Evolutionary conservation across 2,113 vertebrate species (phyloP).

Genomic region (Rhineura floridana): DNA sequence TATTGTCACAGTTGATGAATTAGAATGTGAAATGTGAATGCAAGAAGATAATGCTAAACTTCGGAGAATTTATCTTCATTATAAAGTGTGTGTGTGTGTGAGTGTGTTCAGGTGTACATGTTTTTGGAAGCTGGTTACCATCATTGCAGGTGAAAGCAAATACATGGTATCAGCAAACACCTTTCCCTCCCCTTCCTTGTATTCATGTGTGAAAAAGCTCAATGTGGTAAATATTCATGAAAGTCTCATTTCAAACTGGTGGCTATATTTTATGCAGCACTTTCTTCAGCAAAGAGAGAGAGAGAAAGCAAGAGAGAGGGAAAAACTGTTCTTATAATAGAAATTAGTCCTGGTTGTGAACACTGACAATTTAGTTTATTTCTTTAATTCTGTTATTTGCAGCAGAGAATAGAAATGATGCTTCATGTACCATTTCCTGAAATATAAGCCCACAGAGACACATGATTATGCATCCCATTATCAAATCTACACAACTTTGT

Average conservation of each 20-base stretch:
- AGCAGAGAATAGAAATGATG: not conserved
- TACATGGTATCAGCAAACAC: not conserved
- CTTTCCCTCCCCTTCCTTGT: not conserved
- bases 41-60: not conserved
- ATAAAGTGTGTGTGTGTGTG: not conserved
- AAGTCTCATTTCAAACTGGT: not conserved
- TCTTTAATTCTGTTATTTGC: not conserved
- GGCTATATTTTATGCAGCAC: not conserved
- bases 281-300: not conserved
- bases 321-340: not conserved
- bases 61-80: not conserved
- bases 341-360: not conserved
- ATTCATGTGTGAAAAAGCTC: not conserved
- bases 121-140: constrained; percentile 16
- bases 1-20: constrained; percentile 32
- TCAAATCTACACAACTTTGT: constrained; percentile 1
- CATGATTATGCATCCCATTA: constrained; percentile 27
- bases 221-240: constrained; percentile 4
- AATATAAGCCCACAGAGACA: too few species aligned
- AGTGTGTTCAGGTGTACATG: not conserved
- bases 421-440: not conserved
- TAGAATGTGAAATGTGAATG: constrained; percentile 24
- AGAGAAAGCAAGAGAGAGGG: not conserved
- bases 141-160: not conserved
- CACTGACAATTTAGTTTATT: not conserved